A percentile compares a stretch with the other conserved stretches of the same genome.
Conservation (phyloP, 2,113 vertebrate genomes). For the Aix galericulata region DNA sequence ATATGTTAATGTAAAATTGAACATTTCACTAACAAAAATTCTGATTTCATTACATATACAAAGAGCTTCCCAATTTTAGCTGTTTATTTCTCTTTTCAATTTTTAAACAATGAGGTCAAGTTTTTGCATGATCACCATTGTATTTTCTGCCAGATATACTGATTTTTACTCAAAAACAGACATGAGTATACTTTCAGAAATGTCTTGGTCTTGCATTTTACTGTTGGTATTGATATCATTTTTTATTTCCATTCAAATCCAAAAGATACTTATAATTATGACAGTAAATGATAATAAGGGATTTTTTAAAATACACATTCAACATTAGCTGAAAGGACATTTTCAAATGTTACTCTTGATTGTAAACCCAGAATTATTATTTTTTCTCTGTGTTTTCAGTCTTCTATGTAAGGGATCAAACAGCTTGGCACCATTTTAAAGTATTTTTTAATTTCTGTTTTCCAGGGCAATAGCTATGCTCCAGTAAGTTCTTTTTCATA, state of each 20-base stretch:
- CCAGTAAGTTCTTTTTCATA: neutral
- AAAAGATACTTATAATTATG: neutral
- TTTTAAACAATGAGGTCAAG: neutral
- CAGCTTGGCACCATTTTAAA: neutral
- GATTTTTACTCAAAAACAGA: neutral
- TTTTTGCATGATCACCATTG: neutral
- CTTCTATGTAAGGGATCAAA: neutral
- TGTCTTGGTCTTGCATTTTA: neutral
- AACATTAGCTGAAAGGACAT: neutral
- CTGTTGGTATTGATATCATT: neutral
- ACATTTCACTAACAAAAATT: neutral
- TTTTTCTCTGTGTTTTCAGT: neutral
- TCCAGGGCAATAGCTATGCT: neutral
- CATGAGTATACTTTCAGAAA: neutral
- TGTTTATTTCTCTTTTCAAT: neutral
- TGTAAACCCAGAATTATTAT: neutral
- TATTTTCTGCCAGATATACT: neutral
- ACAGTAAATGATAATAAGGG: neutral
- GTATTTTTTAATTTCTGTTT: neutral
- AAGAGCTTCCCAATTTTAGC: neutral
- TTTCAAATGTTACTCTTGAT: neutral
- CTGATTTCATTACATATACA: neutral
- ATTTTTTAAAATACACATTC: neutral
- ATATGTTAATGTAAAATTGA: fast-evolving
- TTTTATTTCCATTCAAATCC: neutral